Conservation (phyloP, 2,797 vertebrate genomes). For the Distichodus sexfasciatus region DNA sequence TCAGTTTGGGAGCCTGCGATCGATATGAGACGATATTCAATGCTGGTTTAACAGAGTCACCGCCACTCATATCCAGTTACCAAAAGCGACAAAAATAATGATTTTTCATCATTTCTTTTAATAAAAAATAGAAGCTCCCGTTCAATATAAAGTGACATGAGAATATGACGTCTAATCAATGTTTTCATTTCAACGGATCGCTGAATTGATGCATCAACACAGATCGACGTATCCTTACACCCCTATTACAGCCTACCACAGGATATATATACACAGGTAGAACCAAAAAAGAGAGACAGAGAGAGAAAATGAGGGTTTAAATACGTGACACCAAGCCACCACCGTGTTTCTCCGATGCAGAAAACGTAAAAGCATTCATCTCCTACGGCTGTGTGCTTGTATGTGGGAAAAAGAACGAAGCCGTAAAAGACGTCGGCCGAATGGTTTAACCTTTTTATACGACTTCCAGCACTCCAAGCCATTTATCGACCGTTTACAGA, state of each 20-base stretch:
- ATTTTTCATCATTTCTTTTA: no score
- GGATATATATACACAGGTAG: conserved; percentile 28
- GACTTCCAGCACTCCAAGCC: conserved; percentile 21
- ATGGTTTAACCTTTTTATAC: conserved; percentile 46
- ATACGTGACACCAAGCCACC: neutral
- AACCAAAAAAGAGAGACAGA: conserved; percentile 27
- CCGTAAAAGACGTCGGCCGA: conserved; percentile 4
- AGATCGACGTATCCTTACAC: neutral
- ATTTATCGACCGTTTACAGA: conserved; percentile 19
- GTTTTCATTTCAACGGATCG: no score
- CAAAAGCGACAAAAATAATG: no score
- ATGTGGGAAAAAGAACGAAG: conserved; percentile 23
- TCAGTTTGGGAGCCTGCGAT: no score
- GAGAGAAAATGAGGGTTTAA: conserved; percentile 5
- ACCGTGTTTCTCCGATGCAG: conserved; percentile 6
- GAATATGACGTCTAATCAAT: no score
- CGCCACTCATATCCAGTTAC: no score
- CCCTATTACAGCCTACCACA: conserved; percentile 13
- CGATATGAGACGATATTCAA: no score
- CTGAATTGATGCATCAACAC: no score
- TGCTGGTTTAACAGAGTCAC: no score
- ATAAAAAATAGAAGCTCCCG: no score
- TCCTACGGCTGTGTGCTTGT: conserved; percentile 7
- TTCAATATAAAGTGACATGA: no score
- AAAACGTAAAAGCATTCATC: no score